These are phyloP conservation scores for Cecidostiba fungosa DNA, from an alignment of 2,888 invertebrate genomes.

Conservation along the genomic window DNA sequence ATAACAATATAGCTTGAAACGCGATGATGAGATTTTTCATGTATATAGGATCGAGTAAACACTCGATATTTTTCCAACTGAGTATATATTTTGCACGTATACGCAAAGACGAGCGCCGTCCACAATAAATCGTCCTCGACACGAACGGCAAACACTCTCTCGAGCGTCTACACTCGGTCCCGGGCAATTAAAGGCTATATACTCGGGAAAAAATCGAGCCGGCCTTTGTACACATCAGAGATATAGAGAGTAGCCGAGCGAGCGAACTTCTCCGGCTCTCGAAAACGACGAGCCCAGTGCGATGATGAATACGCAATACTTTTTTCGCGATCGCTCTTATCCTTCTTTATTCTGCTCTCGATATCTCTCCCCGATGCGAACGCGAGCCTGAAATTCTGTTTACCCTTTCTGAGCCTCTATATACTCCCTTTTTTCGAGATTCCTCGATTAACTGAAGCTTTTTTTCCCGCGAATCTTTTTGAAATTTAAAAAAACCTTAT, in stretches of 20 bases:
- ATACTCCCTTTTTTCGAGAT: not conserved
- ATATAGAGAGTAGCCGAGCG: not conserved
- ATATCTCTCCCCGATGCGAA: not conserved
- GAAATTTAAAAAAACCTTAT: not conserved
- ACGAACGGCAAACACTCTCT: conserved; percentile 31
- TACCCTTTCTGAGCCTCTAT: not conserved
- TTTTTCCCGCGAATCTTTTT: not conserved
- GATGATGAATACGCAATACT: conserved; percentile 53
- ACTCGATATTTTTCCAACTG: not conserved
- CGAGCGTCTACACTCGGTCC: not conserved
- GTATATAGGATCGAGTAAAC: too few relatives aligned
- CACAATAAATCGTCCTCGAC: not conserved
- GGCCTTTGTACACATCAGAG: not conserved
- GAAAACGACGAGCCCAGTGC: not conserved
- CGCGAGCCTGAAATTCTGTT: conserved; percentile 23
- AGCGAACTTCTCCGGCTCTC: not conserved
- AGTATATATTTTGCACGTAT: not conserved
- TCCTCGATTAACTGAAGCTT: conserved; percentile 4
- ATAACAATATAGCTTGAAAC: too few relatives aligned
- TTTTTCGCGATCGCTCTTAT: conserved; percentile 31
- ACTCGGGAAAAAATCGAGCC: conserved; percentile 19
- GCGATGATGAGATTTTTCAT: too few relatives aligned
- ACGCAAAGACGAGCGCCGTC: not conserved
- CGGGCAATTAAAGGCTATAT: conserved; percentile 7
- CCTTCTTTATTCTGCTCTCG: conserved; percentile 29